Conservation (phyloP, 2,888 invertebrate genomes). For the Caenorhabditis japonica region DNA sequence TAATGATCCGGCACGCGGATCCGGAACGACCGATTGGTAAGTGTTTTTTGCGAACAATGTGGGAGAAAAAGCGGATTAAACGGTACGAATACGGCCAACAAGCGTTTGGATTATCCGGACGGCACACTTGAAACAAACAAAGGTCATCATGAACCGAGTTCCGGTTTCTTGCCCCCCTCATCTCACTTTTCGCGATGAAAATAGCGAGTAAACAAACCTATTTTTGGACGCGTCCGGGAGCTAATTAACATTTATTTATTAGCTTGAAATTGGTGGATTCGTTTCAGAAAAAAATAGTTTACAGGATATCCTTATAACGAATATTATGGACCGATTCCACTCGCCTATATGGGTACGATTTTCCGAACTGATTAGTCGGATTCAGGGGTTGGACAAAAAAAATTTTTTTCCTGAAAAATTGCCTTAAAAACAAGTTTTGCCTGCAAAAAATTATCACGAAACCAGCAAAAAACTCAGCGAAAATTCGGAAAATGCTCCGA, state of each 20-base stretch:
- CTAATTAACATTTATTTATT: too few species aligned
- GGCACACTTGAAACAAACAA: slow-evolving; percentile 19
- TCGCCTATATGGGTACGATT: neutral
- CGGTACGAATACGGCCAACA: neutral
- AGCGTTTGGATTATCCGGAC: neutral
- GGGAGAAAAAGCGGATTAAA: neutral
- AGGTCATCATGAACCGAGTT: neutral
- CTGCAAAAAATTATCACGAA: too few species aligned
- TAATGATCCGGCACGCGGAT: slow-evolving; percentile 68
- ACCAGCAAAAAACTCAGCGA: too few species aligned
- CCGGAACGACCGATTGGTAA: slow-evolving; percentile 74
- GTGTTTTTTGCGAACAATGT: slow-evolving; percentile 21
- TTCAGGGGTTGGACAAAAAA: neutral
- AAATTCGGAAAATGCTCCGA: too few species aligned
- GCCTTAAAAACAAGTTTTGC: too few species aligned
- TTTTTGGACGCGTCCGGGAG: neutral
- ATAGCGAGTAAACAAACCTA: slow-evolving; percentile 9
- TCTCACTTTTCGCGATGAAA: too few species aligned
- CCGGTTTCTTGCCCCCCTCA: slow-evolving; percentile 12
- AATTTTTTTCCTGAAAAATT: too few species aligned
- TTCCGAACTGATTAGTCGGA: neutral
- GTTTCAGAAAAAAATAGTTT: too few species aligned
- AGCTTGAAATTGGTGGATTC: too few species aligned
- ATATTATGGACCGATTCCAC: too few species aligned
- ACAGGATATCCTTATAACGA: too few species aligned